Conservation (phyloP, 1,140 invertebrate species). For the Antheraea pernyi region DNA sequence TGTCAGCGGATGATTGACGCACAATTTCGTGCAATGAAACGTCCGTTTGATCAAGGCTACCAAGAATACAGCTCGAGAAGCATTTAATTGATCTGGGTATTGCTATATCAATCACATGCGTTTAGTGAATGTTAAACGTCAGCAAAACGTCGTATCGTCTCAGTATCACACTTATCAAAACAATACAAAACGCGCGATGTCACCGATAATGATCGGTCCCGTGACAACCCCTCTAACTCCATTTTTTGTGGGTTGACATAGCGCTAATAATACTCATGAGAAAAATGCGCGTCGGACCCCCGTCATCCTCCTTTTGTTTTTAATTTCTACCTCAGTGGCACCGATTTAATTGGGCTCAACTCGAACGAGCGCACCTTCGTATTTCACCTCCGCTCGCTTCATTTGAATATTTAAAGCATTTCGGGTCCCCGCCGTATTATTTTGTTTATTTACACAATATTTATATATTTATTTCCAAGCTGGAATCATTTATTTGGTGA, state of each 20-base stretch:
- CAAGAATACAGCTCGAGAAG: conserved; percentile 19
- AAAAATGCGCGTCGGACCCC: conserved; percentile 73
- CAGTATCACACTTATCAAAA: conserved; percentile 73
- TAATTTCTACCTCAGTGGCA: conserved; percentile 79
- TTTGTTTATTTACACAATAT: conserved; percentile 76
- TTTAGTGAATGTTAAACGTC: conserved; percentile 61
- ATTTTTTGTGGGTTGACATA: conserved; percentile 76
- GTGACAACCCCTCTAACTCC: conserved; percentile 64
- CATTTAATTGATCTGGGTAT: conserved; percentile 26
- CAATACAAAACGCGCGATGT: conserved; percentile 75
- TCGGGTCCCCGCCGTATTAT: conserved; percentile 70
- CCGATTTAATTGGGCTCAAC: conserved; percentile 77
- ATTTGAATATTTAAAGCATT: conserved; percentile 79
- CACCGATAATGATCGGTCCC: conserved; percentile 70
- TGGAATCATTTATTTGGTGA: conserved; percentile 74
- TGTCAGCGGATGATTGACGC: conserved; percentile 49
- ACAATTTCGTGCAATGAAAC: conserved; percentile 28
- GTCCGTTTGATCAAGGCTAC: conserved; percentile 4
- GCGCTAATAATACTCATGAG: conserved; percentile 79
- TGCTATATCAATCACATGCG: conserved; percentile 59
- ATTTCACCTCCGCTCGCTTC: conserved; percentile 76
- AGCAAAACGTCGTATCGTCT: conserved; percentile 54
- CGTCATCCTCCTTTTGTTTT: conserved; percentile 77
- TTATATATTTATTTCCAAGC: conserved; percentile 71
- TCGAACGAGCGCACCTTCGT: conserved; percentile 75